Percentiles rank a stretch among this genome's conserved stretches.
phyloP scores from a whole-genome alignment of 2,888 invertebrate genomes.

The Drosophila mimica region DNA sequence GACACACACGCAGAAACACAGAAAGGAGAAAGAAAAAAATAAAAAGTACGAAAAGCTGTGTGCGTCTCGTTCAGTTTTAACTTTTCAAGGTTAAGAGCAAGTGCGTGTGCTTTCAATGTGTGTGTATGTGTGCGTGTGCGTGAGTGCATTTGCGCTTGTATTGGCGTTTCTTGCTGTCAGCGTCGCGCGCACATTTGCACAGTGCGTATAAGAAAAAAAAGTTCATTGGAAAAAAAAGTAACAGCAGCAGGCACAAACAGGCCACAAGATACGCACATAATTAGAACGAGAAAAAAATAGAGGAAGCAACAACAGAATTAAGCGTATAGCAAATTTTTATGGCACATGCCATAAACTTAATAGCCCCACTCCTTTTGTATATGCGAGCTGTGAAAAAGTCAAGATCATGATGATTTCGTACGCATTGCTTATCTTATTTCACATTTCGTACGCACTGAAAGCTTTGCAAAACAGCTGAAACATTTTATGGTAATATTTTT shows the following conservation, averaged over 20 bases:
- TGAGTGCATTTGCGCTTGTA: conserved; percentile 22
- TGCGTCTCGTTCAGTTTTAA: conserved; percentile 42
- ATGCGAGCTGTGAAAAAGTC: conserved; percentile 35
- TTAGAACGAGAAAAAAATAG: conserved; percentile 35
- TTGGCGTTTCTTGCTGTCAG: conserved; percentile 42
- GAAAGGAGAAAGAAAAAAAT: conserved; percentile 49
- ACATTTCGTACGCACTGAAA: conserved; percentile 43
- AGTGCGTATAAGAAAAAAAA: conserved; percentile 61
- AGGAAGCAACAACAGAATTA: conserved; percentile 14
- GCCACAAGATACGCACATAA: conserved; percentile 53
- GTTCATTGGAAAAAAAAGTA: conserved; percentile 26
- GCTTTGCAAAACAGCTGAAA: conserved; percentile 65
- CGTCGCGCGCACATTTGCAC: conserved; percentile 47
- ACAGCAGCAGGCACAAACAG: conserved; percentile 27
- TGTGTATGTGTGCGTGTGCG: conserved; percentile 20
- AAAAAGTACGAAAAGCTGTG: conserved; percentile 43
- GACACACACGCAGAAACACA: conserved; percentile 29
- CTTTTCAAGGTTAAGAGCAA: conserved; percentile 78
- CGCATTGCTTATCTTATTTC: neutral
- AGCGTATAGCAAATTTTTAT: conserved; percentile 50
- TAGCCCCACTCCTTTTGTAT: conserved; percentile 37
- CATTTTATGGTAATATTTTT: conserved; percentile 55
- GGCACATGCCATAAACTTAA: conserved; percentile 66
- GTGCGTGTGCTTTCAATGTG: conserved; percentile 65
- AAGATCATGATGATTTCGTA: conserved; percentile 63